These are phyloP conservation scores for Heliconius hermathena DNA, from an alignment of 1,140 invertebrate genomes.

Conservation along the genomic window DNA sequence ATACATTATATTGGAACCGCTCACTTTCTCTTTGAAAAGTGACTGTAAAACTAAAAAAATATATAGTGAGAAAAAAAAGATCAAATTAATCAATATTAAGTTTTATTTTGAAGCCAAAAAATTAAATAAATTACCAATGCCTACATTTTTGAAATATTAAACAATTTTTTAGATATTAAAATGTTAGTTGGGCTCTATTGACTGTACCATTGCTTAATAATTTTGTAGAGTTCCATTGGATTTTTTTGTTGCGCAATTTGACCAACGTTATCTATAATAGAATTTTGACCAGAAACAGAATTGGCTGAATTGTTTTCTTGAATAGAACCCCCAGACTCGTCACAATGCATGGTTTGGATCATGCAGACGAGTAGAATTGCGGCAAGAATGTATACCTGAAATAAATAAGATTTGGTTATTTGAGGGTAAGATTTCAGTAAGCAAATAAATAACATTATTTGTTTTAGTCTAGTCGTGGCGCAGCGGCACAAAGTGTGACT, in stretches of 20 bases:
- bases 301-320: background rate
- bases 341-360: slow-evolving; percentile 8
- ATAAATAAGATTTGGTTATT: background rate
- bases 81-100: too few species aligned
- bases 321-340: background rate
- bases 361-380: slow-evolving; percentile 19
- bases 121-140: too few species aligned
- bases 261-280: slow-evolving; percentile 13
- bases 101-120: too few species aligned
- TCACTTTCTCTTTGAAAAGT: too few species aligned
- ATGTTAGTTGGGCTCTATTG: background rate
- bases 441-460: background rate
- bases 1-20: too few species aligned
- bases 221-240: slow-evolving; percentile 1
- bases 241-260: background rate
- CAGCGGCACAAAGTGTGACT: too few species aligned
- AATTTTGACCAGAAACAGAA: background rate
- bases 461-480: too few species aligned
- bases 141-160: too few species aligned
- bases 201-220: background rate
- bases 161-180: too few species aligned
- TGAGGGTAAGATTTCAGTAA: background rate
- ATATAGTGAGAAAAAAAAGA: too few species aligned
- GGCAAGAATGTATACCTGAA: slow-evolving; percentile 13
- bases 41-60: too few species aligned